A percentile compares a stretch with the other conserved stretches of the same genome.
Evolutionary conservation across 2,888 invertebrate species (phyloP).

Genomic region (Phyto melanocephala): DNA sequence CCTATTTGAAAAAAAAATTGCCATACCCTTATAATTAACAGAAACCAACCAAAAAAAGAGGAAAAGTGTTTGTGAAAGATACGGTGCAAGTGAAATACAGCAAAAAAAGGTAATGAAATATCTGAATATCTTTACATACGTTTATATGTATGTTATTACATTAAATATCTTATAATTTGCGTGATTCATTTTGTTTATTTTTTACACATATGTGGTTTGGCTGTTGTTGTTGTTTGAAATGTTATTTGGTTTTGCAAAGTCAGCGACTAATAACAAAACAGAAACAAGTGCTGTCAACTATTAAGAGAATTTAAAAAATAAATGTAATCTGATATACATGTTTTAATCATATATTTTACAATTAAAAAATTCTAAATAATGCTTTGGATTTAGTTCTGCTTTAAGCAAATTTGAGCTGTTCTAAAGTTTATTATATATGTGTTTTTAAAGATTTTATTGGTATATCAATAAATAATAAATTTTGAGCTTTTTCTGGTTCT

Average conservation of each 20-base stretch:
- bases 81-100: background rate
- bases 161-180: too few relatives aligned
- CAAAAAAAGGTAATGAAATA: constrained; percentile 33
- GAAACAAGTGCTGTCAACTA: constrained; percentile 1
- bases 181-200: background rate
- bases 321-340: background rate
- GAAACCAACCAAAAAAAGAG: background rate
- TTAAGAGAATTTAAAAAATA: background rate
- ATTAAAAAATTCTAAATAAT: too few relatives aligned
- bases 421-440: background rate
- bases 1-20: background rate
- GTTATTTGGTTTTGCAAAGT: background rate
- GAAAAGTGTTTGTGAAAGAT: background rate
- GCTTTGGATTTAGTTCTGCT: background rate
- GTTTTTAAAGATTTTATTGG: background rate
- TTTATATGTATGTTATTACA: background rate
- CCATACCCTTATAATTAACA: constrained; percentile 20
- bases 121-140: background rate
- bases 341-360: background rate
- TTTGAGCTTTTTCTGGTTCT: background rate
- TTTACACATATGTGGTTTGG: constrained; percentile 4
- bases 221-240: constrained; percentile 4
- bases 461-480: background rate
- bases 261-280: background rate
- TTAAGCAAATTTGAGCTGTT: background rate